Conservation (phyloP, 2,797 vertebrate genomes). For the Denticeps clupeoides region DNA sequence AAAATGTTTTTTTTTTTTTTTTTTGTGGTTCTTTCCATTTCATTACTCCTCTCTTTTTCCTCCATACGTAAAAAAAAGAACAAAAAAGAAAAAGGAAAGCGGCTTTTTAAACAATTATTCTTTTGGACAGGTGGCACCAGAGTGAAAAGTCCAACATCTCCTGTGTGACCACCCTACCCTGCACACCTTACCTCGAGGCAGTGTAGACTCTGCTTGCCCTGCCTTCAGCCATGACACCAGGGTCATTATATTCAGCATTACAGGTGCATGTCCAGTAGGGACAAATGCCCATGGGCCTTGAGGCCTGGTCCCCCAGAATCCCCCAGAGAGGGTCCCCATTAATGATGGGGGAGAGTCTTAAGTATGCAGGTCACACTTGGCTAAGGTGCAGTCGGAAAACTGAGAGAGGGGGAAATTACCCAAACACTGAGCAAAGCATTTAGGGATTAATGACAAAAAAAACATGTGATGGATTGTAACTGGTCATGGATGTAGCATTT, state of each 20-base stretch:
- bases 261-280: conserved; percentile 14
- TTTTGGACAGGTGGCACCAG: conserved; percentile 31
- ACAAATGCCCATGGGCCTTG: conserved; percentile 9
- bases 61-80: conserved; percentile 4
- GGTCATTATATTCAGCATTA: conserved; percentile 14
- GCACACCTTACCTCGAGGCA: no score
- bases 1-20: conserved; percentile 14
- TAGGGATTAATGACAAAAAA: background rate
- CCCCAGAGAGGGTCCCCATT: conserved; percentile 11
- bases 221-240: conserved; percentile 31
- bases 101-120: conserved; percentile 23
- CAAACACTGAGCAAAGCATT: conserved; percentile 5
- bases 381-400: conserved; percentile 15
- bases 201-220: conserved; percentile 32
- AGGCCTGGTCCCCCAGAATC: background rate
- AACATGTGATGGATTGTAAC: conserved; percentile 1
- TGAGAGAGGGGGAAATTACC: conserved; percentile 19
- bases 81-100: conserved; percentile 20
- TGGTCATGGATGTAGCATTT: background rate
- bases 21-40: conserved; percentile 7
- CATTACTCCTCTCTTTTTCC: background rate
- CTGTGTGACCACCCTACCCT: no score
- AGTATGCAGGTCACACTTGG: conserved; percentile 27
- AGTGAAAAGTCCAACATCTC: conserved; percentile 22
- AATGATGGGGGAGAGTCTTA: conserved; percentile 15